These are phyloP conservation scores for Epinephelus lanceolatus DNA, from an alignment of 2,113 vertebrate species.

Conservation along the genomic window DNA sequence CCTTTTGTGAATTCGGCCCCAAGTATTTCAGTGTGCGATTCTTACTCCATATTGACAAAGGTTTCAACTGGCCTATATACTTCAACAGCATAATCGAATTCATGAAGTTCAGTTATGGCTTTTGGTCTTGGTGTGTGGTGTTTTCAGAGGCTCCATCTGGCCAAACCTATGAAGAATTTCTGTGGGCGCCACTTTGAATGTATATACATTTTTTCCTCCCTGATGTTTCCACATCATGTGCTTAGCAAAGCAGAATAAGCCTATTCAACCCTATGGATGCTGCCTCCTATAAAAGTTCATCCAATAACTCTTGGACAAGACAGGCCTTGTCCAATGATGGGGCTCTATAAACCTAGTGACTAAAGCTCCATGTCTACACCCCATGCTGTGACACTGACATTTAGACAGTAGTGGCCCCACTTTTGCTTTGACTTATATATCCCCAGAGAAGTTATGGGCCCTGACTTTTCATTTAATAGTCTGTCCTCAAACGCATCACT, in stretches of 20 bases:
- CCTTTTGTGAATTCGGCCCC: no score
- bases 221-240: background rate
- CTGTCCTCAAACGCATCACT: slow-evolving; percentile 11
- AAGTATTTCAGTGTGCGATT: no score
- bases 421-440: slow-evolving; percentile 16
- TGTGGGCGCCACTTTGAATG: background rate
- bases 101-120: no score
- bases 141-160: no score
- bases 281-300: background rate
- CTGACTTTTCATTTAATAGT: slow-evolving; percentile 8
- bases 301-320: background rate
- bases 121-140: no score
- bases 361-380: background rate
- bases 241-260: background rate
- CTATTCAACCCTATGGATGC: background rate
- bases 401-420: background rate
- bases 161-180: no score
- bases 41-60: no score
- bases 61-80: no score
- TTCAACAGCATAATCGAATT: no score
- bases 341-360: background rate
- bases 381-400: slow-evolving; percentile 21
- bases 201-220: background rate
- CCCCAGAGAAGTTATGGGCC: background rate
- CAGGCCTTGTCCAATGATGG: background rate